Conservation (phyloP, 2,113 vertebrate genomes). For the Scomber colias region DNA sequence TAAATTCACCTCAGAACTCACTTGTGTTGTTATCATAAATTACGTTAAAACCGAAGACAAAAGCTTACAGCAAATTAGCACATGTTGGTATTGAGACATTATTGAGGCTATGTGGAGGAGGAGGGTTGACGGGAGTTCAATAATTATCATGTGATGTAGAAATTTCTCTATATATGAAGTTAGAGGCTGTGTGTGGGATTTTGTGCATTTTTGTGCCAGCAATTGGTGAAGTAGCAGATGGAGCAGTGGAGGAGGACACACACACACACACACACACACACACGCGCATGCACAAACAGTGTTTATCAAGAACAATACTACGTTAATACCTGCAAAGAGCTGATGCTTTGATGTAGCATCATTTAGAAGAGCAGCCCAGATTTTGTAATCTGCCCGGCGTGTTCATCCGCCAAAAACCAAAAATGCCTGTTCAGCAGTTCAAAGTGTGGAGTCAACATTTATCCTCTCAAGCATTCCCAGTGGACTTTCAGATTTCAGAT, state of each 20-base stretch:
- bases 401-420: conserved; percentile 39
- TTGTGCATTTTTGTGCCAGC: neutral
- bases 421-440: conserved; percentile 48
- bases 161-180: neutral
- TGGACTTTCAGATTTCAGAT: conserved; percentile 53
- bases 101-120: neutral
- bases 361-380: conserved; percentile 28
- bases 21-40: neutral
- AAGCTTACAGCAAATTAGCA: neutral
- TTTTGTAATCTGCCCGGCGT: conserved; percentile 40
- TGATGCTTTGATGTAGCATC: conserved; percentile 48
- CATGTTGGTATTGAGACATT: neutral
- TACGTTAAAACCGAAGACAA: neutral
- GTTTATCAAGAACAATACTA: conserved; percentile 28
- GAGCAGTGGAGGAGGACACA: neutral
- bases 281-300: neutral
- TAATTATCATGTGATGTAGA: neutral
- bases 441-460: conserved; percentile 49
- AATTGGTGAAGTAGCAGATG: neutral
- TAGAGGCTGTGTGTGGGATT: neutral
- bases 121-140: neutral
- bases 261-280: conserved; percentile 1
- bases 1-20: neutral
- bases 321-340: conserved; percentile 24
- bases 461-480: conserved; percentile 26